Conservation (phyloP, 2,797 vertebrate genomes). For the Sandelia bainsii region DNA sequence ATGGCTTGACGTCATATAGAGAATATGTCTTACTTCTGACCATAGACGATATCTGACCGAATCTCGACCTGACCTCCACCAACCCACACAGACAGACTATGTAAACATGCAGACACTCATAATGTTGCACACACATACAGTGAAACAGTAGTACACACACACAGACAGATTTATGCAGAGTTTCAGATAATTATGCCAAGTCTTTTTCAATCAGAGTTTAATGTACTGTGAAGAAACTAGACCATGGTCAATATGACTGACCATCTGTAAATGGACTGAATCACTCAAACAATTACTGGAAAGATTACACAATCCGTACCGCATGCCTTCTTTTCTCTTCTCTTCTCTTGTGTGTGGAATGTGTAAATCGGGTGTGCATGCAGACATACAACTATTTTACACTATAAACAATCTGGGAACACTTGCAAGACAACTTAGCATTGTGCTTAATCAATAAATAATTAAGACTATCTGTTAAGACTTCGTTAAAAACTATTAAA, state of each 20-base stretch:
- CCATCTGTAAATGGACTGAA: slow-evolving; percentile 68
- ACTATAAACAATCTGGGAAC: slow-evolving; percentile 15
- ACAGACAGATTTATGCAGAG: background rate
- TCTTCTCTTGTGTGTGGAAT: slow-evolving; percentile 31
- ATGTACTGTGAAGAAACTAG: slow-evolving; percentile 56
- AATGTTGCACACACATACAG: slow-evolving; percentile 9
- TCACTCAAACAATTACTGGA: slow-evolving; percentile 70
- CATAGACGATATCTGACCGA: background rate
- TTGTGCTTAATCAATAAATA: background rate
- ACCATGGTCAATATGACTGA: slow-evolving; percentile 55
- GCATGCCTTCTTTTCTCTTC: slow-evolving; percentile 20
- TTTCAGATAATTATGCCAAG: slow-evolving; percentile 18
- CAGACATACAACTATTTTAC: slow-evolving; percentile 11
- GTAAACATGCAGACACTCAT: slow-evolving; percentile 12
- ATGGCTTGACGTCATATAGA: background rate
- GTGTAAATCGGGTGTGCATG: slow-evolving; percentile 15
- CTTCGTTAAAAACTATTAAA: background rate
- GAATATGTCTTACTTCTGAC: slow-evolving; percentile 20
- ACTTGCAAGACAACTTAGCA: background rate
- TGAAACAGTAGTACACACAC: background rate
- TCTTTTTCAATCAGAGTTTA: slow-evolving; percentile 55
- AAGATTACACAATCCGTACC: slow-evolving; percentile 28
- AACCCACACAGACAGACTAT: background rate
- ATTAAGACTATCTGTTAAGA: background rate
- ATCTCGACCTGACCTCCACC: background rate